Percentiles rank a stretch among this genome's conserved stretches.
These are phyloP conservation scores for Blera fallax DNA, from an alignment of 2,888 invertebrate genomes.

Conservation along the genomic window DNA sequence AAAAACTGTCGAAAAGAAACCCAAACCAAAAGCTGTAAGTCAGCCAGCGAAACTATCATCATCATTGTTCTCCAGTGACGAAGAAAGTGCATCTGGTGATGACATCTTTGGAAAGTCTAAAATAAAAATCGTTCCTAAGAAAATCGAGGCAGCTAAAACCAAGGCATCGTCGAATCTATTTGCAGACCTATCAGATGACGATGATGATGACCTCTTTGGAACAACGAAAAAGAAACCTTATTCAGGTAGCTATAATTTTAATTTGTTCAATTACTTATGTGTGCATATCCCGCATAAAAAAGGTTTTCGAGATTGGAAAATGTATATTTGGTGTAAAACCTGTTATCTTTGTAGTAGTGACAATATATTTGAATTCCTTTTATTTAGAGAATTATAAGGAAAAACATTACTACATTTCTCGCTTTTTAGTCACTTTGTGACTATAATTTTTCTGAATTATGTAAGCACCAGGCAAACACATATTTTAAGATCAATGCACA, in stretches of 20 bases:
- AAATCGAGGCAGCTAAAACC: conserved; percentile 8
- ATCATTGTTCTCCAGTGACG: conserved; percentile 62
- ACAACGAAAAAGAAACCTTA: conserved; percentile 37
- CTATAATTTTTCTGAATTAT: too few species aligned
- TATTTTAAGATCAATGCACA: too few species aligned
- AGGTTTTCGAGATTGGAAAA: too few species aligned
- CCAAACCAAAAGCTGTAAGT: not conserved
- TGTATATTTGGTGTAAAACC: too few species aligned
- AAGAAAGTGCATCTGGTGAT: conserved; percentile 48
- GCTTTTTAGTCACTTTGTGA: too few species aligned
- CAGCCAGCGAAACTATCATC: conserved; percentile 24
- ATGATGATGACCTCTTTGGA: conserved; percentile 75
- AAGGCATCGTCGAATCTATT: conserved; percentile 56
- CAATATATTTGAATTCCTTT: too few species aligned
- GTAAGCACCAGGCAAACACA: too few species aligned
- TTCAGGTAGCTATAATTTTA: conserved; percentile 38
- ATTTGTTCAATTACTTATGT: too few species aligned
- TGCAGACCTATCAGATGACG: conserved; percentile 73
- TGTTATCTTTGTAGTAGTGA: too few species aligned
- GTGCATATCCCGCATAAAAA: too few species aligned
- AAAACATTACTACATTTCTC: too few species aligned
- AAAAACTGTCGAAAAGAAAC: conserved; percentile 7
- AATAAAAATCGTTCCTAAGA: conserved; percentile 7
- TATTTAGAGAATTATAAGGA: too few species aligned
- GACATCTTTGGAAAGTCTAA: conserved; percentile 63